Evolutionary conservation across 2,797 vertebrate genomes (phyloP).

Genomic region (Halcyon chelicuti): DNA sequence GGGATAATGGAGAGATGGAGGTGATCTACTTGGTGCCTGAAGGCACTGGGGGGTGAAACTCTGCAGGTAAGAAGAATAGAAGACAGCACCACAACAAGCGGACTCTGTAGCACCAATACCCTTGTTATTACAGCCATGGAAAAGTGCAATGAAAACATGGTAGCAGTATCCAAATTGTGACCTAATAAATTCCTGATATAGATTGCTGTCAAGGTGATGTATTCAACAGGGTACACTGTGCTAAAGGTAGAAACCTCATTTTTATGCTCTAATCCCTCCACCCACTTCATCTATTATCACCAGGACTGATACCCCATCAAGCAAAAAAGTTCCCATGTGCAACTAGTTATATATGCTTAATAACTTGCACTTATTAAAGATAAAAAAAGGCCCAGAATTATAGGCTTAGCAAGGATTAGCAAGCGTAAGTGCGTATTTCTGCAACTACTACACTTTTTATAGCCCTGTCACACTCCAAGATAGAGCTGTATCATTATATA

Average conservation of each 20-base stretch:
- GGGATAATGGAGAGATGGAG: background rate
- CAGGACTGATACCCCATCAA: constrained; percentile 34
- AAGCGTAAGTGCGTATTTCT: constrained; percentile 38
- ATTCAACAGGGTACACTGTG: constrained; percentile 33
- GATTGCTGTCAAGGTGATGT: constrained; percentile 41
- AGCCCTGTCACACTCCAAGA: constrained; percentile 50
- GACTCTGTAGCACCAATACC: background rate
- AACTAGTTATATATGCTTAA: constrained; percentile 66
- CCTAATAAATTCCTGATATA: constrained; percentile 28
- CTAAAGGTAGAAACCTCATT: constrained; percentile 59
- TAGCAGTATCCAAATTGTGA: constrained; percentile 17
- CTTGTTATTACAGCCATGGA: background rate
- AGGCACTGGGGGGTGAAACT: background rate
- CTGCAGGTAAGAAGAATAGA: background rate
- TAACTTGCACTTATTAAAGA: constrained; percentile 60
- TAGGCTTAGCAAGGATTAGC: constrained; percentile 65
- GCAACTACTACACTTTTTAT: constrained; percentile 71
- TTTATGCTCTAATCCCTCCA: constrained; percentile 47
- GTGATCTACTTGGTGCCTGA: background rate
- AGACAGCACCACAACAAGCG: background rate
- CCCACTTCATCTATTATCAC: constrained; percentile 57
- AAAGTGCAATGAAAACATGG: background rate
- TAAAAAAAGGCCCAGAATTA: constrained; percentile 71
- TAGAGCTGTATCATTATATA: constrained; percentile 62
- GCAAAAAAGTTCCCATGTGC: constrained; percentile 47